Conservation (phyloP, 2,113 vertebrate species). For the Ellobius talpinus region DNA sequence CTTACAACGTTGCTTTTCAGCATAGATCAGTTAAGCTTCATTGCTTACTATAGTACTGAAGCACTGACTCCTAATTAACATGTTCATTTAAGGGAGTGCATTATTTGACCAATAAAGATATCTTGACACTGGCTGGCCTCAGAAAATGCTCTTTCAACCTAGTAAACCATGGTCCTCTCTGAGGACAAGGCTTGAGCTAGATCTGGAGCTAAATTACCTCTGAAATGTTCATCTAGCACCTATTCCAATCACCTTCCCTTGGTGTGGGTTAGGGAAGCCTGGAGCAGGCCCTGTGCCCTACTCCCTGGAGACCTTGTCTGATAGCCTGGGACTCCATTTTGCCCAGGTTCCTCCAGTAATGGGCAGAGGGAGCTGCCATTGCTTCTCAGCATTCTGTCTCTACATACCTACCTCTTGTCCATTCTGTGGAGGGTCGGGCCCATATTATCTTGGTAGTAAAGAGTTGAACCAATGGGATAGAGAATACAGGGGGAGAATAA, state of each 20-base stretch:
- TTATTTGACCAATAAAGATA: neutral
- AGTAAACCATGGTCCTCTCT: neutral
- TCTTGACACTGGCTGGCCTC: neutral
- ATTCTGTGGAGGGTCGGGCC: no score
- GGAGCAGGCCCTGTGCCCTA: neutral
- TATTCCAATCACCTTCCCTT: accelerated
- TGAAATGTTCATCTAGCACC: neutral
- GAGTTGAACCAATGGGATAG: accelerated
- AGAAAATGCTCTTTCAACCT: neutral
- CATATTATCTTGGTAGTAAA: accelerated
- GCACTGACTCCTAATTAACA: neutral
- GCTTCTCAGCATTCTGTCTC: accelerated
- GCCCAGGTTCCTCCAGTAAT: neutral
- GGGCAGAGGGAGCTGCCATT: no score
- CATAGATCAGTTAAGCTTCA: neutral
- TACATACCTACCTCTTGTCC: neutral
- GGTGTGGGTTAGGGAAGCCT: neutral
- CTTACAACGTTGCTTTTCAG: neutral
- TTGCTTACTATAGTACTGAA: neutral
- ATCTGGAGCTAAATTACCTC: neutral
- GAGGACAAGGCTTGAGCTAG: neutral
- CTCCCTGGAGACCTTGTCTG: neutral
- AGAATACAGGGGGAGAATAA: accelerated
- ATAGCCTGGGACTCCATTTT: accelerated
- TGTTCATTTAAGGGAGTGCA: neutral